A percentile compares a stretch with the other conserved stretches of the same genome.
Evolutionary conservation across 2,797 vertebrate genomes (phyloP).

Genomic region (Labeo calbasu): DNA sequence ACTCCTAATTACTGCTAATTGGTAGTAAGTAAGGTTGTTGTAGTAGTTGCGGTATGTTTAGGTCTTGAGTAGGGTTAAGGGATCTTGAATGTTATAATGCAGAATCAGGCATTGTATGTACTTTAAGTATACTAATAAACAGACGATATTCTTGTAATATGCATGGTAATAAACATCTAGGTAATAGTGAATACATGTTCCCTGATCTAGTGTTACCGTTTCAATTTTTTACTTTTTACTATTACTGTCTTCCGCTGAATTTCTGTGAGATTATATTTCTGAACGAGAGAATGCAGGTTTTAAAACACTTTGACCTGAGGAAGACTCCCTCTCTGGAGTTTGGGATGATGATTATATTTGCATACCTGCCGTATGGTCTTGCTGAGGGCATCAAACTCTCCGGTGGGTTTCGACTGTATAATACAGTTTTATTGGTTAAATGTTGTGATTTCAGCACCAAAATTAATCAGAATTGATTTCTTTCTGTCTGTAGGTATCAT

Average conservation of each 20-base stretch:
- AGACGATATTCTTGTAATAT: not conserved
- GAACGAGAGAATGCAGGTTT: conserved; percentile 72
- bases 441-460: not conserved
- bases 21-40: no score
- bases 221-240: not conserved
- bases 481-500: conserved; percentile 87
- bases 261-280: conserved; percentile 49
- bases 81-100: no score
- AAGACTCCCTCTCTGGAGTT: conserved; percentile 97
- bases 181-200: not conserved
- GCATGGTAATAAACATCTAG: not conserved
- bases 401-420: conserved; percentile 71
- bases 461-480: not conserved
- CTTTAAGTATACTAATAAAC: not conserved
- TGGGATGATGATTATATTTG: conserved; percentile 99
- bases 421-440: not conserved
- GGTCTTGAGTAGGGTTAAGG: no score
- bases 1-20: not conserved
- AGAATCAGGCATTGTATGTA: not conserved
- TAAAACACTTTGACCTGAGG: conserved; percentile 96
- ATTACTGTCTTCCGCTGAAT: not conserved
- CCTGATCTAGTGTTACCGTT: not conserved
- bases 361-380: conserved; percentile 96
- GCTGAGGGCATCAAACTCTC: conserved; percentile 96
- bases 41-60: no score